These are phyloP conservation scores for Polypedilum pembai DNA, from an alignment of 1,140 invertebrate species.

Conservation along the genomic window DNA sequence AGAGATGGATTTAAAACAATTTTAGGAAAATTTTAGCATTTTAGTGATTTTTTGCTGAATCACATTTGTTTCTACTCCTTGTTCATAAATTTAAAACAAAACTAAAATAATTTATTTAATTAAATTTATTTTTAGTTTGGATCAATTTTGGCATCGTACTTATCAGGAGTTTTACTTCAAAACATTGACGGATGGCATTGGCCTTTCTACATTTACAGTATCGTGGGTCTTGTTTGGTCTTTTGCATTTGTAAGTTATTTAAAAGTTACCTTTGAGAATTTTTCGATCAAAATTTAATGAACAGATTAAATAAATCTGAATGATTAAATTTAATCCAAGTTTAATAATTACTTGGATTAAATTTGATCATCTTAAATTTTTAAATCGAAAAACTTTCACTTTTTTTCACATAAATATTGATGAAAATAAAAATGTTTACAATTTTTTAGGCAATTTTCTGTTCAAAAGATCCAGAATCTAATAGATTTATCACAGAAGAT, in stretches of 20 bases:
- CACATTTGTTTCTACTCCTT: too few species aligned
- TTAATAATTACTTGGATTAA: neutral
- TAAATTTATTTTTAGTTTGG: slow-evolving; percentile 37
- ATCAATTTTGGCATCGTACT: slow-evolving; percentile 65
- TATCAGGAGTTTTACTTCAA: slow-evolving; percentile 64
- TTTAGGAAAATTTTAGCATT: too few species aligned
- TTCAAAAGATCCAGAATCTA: slow-evolving; percentile 25
- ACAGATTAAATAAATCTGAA: too few species aligned
- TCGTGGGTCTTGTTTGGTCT: slow-evolving; percentile 64
- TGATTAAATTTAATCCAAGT: neutral
- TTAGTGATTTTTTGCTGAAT: too few species aligned
- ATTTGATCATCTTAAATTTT: too few species aligned
- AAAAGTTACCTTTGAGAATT: neutral
- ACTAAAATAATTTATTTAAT: too few species aligned
- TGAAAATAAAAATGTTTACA: too few species aligned
- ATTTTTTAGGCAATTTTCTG: slow-evolving; percentile 35
- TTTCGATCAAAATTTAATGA: neutral
- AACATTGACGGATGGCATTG: slow-evolving; percentile 61
- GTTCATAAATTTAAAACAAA: too few species aligned
- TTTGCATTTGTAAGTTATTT: slow-evolving; percentile 51
- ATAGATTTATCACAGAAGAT: neutral
- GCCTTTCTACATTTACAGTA: slow-evolving; percentile 78
- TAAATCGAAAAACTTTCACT: too few species aligned
- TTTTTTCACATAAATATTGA: too few species aligned
- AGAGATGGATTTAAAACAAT: too few species aligned